These are phyloP conservation scores for Archivesica marissinica DNA, from an alignment of 1,140 invertebrate genomes.

Conservation along the genomic window DNA sequence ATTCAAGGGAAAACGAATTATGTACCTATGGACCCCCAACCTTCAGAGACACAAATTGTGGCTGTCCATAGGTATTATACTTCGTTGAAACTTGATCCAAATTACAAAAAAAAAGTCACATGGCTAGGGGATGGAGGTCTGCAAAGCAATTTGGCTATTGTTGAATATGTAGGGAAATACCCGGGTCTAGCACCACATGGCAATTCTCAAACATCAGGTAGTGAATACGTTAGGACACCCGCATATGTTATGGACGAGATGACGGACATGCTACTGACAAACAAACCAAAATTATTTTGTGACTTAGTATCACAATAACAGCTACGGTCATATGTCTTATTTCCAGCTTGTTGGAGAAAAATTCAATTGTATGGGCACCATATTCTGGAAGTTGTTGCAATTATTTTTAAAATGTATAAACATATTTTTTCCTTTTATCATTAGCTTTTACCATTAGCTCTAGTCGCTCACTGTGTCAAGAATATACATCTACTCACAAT, in stretches of 20 bases:
- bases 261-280: not conserved
- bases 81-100: slow-evolving; percentile 2
- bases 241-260: slow-evolving; percentile 10
- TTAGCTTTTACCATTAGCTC: no score
- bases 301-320: no score
- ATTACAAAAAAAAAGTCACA: slow-evolving; percentile 41
- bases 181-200: no score
- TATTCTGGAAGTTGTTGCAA: no score
- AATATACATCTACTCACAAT: no score
- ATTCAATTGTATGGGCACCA: no score
- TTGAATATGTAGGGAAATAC: slow-evolving; percentile 34
- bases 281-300: no score
- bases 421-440: no score
- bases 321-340: no score
- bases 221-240: slow-evolving; percentile 3
- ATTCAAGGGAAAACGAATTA: slow-evolving; percentile 11
- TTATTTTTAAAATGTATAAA: no score
- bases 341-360: no score
- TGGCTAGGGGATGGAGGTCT: slow-evolving; percentile 34
- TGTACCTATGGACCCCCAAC: slow-evolving; percentile 33
- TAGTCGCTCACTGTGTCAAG: no score
- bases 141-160: slow-evolving; percentile 26
- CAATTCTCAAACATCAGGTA: not conserved
- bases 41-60: not conserved
- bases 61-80: slow-evolving; percentile 42